These are phyloP conservation scores for Muscicapa striata DNA, from an alignment of 2,797 vertebrate genomes.

Conservation along the genomic window DNA sequence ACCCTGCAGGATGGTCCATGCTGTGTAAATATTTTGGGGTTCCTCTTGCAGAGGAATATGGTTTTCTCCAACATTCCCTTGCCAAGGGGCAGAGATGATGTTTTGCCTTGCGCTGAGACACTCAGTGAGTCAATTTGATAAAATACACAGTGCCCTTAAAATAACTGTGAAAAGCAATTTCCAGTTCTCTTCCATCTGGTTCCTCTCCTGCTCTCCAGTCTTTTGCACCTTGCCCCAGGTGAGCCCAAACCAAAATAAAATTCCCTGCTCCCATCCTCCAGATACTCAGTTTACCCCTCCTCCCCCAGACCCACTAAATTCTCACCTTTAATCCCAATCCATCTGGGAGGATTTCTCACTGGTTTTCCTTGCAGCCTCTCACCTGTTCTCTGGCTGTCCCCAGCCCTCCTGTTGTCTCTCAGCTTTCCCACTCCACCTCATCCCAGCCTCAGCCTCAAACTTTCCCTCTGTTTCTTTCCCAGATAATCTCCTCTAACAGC, in stretches of 20 bases:
- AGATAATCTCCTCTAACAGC: not conserved
- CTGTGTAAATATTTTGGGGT: accelerated
- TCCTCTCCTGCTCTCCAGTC: not conserved
- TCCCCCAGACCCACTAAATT: not conserved
- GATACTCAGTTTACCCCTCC: not conserved
- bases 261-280: not conserved
- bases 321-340: not conserved
- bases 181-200: not conserved
- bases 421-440: not conserved
- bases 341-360: not conserved
- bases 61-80: not conserved
- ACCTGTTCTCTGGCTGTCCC: not conserved
- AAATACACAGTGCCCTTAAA: not conserved
- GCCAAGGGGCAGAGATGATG: not conserved
- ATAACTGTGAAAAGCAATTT: not conserved
- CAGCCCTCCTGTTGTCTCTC: not conserved
- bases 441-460: not conserved
- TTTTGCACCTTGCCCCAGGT: not conserved
- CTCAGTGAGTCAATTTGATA: accelerated
- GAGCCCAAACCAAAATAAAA: no score
- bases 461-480: not conserved
- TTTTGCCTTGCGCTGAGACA: not conserved
- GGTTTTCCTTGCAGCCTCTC: not conserved
- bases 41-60: not conserved
- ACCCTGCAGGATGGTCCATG: not conserved